Percentiles rank a stretch among this genome's conserved stretches.
These are phyloP conservation scores for Chymomyza amoena DNA, from an alignment of 2,888 invertebrate genomes.

Conservation along the genomic window DNA sequence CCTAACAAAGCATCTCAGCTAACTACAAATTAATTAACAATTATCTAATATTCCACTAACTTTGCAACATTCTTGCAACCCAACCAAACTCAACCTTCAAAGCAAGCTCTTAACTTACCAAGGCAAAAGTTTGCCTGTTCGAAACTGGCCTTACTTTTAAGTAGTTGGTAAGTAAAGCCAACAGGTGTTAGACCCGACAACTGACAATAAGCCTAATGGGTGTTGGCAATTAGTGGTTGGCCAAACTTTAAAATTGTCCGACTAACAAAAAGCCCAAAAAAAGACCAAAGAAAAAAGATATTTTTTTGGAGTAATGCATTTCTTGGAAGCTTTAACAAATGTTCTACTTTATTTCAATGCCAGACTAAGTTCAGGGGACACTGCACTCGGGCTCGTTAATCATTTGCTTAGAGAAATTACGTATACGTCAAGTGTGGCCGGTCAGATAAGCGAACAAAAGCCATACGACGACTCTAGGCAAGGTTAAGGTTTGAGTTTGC, in stretches of 20 bases:
- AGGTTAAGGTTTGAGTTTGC: slow-evolving; percentile 37
- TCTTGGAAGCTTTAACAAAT: not conserved
- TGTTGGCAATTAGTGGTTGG: not conserved
- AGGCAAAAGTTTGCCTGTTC: not conserved
- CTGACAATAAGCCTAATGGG: not conserved
- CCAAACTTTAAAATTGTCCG: not conserved
- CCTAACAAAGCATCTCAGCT: no score
- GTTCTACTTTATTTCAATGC: not conserved
- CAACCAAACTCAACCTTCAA: not conserved
- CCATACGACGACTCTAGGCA: slow-evolving; percentile 15
- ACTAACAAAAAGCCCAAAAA: not conserved
- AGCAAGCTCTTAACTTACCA: not conserved
- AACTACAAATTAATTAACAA: not conserved
- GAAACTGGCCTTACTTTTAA: not conserved
- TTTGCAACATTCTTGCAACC: not conserved
- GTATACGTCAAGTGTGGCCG: slow-evolving; percentile 69
- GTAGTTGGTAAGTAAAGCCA: not conserved
- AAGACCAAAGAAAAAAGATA: not conserved
- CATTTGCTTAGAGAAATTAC: slow-evolving; percentile 58
- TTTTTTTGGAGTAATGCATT: not conserved
- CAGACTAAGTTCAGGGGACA: not conserved
- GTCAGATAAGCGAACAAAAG: slow-evolving; percentile 51
- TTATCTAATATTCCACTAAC: not conserved
- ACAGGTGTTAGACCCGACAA: not conserved
- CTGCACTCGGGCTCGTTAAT: slow-evolving; percentile 54